Evolutionary conservation across 2,113 vertebrate species (phyloP).

Genomic region (Setophaga coronata): DNA sequence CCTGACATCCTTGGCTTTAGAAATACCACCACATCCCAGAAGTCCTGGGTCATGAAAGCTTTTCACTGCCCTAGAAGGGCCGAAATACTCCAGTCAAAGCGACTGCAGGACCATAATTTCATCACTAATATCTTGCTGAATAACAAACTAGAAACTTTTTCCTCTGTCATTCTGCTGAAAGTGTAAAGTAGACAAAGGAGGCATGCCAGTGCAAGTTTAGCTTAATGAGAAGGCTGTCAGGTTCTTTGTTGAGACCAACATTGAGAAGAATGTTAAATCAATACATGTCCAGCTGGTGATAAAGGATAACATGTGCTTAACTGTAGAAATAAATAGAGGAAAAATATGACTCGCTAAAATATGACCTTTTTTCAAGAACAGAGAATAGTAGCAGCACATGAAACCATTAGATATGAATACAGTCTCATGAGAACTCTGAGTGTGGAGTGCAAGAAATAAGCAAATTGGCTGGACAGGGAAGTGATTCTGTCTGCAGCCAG

Average conservation of each 20-base stretch:
- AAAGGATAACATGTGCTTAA: not conserved
- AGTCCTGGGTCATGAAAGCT: not conserved
- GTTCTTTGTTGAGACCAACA: not conserved
- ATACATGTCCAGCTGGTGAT: not conserved
- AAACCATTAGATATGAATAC: not conserved
- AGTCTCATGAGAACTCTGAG: not conserved
- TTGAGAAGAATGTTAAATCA: not conserved
- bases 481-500: not conserved
- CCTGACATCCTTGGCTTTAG: not conserved
- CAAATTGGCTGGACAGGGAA: not conserved
- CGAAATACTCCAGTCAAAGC: not conserved
- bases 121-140: not conserved
- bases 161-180: not conserved
- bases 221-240: not conserved
- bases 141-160: not conserved
- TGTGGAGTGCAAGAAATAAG: not conserved
- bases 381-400: not conserved
- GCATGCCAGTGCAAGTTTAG: not conserved
- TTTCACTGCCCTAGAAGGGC: not conserved
- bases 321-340: not conserved
- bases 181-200: not conserved
- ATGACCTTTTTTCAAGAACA: not conserved
- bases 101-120: not conserved
- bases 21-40: not conserved
- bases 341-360: not conserved